Percentiles rank a stretch among this genome's conserved stretches.
phyloP scores from a whole-genome alignment of 2,797 vertebrate species.

The Sciaenops ocellatus region DNA sequence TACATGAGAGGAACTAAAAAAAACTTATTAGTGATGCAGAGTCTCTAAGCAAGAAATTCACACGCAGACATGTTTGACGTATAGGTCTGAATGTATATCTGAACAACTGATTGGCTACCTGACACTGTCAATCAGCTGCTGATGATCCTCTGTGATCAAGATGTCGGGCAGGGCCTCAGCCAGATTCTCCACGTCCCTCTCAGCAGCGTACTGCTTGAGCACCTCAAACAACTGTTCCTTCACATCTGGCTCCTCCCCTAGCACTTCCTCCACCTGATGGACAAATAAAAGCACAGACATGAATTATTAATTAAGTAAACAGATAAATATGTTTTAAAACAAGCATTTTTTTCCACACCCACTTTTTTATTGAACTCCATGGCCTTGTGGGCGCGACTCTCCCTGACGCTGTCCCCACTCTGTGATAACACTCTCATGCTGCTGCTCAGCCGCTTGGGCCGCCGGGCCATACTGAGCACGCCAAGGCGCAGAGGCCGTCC shows the following conservation, averaged over 20 bases:
- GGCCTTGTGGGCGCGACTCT: slow-evolving; percentile 92
- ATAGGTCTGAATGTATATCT: not conserved
- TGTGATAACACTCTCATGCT: slow-evolving; percentile 84
- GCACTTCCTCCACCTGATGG: slow-evolving; percentile 92
- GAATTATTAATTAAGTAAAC: not conserved
- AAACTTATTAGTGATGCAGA: not conserved
- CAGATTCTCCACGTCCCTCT: slow-evolving; percentile 92
- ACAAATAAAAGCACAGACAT: not conserved
- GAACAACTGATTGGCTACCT: slow-evolving; percentile 84
- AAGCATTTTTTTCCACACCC: slow-evolving; percentile 31
- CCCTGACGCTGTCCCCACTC: slow-evolving; percentile 79
- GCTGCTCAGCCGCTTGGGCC: slow-evolving; percentile 80
- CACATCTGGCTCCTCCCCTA: slow-evolving; percentile 89
- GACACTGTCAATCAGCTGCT: slow-evolving; percentile 93
- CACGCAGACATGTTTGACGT: not conserved
- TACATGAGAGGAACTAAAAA: not conserved
- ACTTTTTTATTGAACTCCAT: slow-evolving; percentile 95
- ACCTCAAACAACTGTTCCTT: slow-evolving; percentile 93
- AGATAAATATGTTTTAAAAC: not conserved
- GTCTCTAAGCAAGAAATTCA: not conserved
- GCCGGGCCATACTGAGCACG: slow-evolving; percentile 87
- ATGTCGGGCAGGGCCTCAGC: slow-evolving; percentile 90
- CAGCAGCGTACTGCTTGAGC: slow-evolving; percentile 93
- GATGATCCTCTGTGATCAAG: slow-evolving; percentile 89
- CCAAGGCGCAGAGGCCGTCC: slow-evolving; percentile 86